These are phyloP conservation scores for Clitarchus hookeri DNA, from an alignment of 2,888 invertebrate species.

Conservation along the genomic window DNA sequence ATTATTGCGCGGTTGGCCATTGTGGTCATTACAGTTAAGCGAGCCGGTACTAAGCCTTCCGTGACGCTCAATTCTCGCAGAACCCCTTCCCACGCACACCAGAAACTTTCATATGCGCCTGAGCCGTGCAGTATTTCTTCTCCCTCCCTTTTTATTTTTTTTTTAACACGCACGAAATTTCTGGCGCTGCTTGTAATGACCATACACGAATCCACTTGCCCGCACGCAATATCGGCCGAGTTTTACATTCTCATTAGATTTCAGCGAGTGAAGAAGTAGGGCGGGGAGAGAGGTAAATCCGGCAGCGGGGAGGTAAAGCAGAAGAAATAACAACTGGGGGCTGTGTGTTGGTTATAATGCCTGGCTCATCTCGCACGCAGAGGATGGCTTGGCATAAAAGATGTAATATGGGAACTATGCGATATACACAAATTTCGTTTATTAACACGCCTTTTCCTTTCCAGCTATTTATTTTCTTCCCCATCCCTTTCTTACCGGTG, in stretches of 20 bases:
- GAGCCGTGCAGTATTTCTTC: background rate
- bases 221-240: conserved; percentile 2
- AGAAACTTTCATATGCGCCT: background rate
- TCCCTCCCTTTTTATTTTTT: background rate
- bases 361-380: background rate
- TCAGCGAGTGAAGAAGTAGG: background rate
- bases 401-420: background rate
- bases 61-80: background rate
- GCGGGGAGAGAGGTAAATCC: background rate
- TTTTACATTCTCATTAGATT: conserved; percentile 14
- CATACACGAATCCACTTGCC: background rate
- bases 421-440: background rate
- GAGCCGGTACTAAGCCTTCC: too few relatives aligned
- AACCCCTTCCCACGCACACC: background rate
- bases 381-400: background rate
- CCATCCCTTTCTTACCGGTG: background rate
- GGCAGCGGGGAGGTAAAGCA: background rate
- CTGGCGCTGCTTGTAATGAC: background rate
- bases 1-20: too few relatives aligned
- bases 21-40: too few relatives aligned
- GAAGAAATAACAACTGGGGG: background rate
- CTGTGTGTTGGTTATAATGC: background rate
- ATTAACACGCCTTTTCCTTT: background rate
- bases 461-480: background rate
- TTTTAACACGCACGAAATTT: conserved; percentile 1